Evolutionary conservation across 1,140 invertebrate genomes (phyloP).

Genomic region (Papilio polyxenes): DNA sequence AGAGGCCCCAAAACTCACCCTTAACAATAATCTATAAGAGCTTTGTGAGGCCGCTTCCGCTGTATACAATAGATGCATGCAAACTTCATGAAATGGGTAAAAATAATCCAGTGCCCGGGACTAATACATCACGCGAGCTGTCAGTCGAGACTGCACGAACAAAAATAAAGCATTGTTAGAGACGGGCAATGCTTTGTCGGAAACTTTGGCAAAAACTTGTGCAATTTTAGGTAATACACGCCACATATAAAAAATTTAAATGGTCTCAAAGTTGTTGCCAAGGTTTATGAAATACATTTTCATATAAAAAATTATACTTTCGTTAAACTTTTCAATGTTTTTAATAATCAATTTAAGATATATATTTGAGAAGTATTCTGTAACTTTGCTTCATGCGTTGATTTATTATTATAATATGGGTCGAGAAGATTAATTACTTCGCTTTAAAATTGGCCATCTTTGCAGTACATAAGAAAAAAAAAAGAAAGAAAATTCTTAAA

Average conservation of each 20-base stretch:
- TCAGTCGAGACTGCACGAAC: conserved; percentile 77
- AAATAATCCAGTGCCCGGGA: conserved; percentile 75
- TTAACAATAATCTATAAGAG: conserved; percentile 63
- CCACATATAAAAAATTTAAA: conserved; percentile 52
- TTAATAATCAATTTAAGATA: background rate
- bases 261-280: conserved; percentile 31
- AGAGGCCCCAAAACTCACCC: conserved; percentile 54
- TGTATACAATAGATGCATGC: conserved; percentile 75
- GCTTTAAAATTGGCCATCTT: too few species aligned
- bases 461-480: too few species aligned
- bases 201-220: conserved; percentile 77
- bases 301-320: background rate
- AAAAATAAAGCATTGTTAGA: conserved; percentile 78
- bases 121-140: conserved; percentile 80
- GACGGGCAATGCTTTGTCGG: conserved; percentile 65
- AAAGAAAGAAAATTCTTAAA: too few species aligned
- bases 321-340: background rate
- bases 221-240: conserved; percentile 72
- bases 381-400: too few species aligned
- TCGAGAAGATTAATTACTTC: too few species aligned
- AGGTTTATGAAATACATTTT: background rate
- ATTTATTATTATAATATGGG: too few species aligned
- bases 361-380: background rate
- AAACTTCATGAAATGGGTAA: conserved; percentile 79
- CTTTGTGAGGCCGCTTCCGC: conserved; percentile 77